A percentile compares a stretch with the other conserved stretches of the same genome.
Conservation (phyloP, 2,888 invertebrate genomes). For the Brachycybe producta region DNA sequence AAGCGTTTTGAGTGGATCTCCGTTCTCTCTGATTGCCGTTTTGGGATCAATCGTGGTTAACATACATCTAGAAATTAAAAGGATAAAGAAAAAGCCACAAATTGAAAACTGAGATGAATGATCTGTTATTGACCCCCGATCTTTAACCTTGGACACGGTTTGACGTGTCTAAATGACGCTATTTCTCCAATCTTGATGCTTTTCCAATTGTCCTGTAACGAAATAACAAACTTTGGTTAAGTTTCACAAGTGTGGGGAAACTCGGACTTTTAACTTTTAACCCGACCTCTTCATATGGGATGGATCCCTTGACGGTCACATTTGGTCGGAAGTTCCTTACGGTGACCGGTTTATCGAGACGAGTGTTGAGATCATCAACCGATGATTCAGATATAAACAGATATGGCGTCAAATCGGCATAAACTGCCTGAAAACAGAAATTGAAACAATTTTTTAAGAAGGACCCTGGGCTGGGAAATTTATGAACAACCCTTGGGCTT, state of each 20-base stretch:
- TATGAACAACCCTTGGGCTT: not conserved
- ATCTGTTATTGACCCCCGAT: not conserved
- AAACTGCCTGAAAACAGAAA: constrained; percentile 22
- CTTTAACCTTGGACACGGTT: constrained; percentile 50
- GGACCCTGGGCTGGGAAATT: not conserved
- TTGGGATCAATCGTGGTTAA: constrained; percentile 55
- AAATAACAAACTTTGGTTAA: too few species aligned
- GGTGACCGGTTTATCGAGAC: constrained; percentile 40
- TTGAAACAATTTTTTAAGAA: not conserved
- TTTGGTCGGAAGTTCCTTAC: constrained; percentile 52
- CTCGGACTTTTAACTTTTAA: too few species aligned
- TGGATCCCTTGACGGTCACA: constrained; percentile 47
- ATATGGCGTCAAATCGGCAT: constrained; percentile 53
- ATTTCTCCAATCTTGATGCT: constrained; percentile 42
- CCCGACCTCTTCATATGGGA: constrained; percentile 30
- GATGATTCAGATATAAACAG: constrained; percentile 54
- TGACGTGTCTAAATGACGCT: constrained; percentile 48
- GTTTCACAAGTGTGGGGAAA: too few species aligned
- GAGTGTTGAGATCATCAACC: constrained; percentile 49
- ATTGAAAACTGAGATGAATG: not conserved
- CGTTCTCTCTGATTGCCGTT: constrained; percentile 46
- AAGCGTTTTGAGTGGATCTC: constrained; percentile 53
- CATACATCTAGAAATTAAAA: constrained; percentile 46
- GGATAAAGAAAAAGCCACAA: constrained; percentile 37
- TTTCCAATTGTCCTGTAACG: constrained; percentile 10